Conservation (phyloP, 2,113 vertebrate genomes). For the Osmerus eperlanus region DNA sequence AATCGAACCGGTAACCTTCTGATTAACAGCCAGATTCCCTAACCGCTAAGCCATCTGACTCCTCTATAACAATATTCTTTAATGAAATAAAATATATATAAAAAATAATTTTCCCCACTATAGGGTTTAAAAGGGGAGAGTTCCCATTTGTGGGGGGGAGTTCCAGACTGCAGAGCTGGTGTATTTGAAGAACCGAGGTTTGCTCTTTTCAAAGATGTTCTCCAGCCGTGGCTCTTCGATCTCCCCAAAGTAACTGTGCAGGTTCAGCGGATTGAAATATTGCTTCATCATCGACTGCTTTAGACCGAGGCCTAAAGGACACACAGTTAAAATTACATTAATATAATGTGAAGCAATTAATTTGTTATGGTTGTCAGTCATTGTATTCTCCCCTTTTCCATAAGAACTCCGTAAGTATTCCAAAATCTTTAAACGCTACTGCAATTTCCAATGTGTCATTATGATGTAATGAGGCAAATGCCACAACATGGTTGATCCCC, state of each 20-base stretch:
- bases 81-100: background rate
- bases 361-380: too few relatives aligned
- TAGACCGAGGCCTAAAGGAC: constrained; percentile 72
- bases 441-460: too few relatives aligned
- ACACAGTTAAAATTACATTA: background rate
- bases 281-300: constrained; percentile 79
- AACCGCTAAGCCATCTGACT: too few relatives aligned
- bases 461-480: too few relatives aligned
- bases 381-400: too few relatives aligned
- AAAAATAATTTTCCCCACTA: background rate
- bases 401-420: too few relatives aligned
- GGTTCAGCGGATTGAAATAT: constrained; percentile 81
- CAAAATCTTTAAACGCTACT: too few relatives aligned
- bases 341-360: too few relatives aligned
- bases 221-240: constrained; percentile 80
- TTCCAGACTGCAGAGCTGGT: constrained; percentile 95
- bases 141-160: constrained; percentile 71
- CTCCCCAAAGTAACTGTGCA: constrained; percentile 73
- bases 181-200: constrained; percentile 91
- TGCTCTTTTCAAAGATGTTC: constrained; percentile 88
- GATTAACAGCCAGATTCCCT: too few relatives aligned
- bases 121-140: constrained; percentile 15
- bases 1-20: too few relatives aligned
- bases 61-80: background rate
- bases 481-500: too few relatives aligned